phyloP scores from a whole-genome alignment of 2,888 invertebrate species.

The Phyllotreta cruciferae region DNA sequence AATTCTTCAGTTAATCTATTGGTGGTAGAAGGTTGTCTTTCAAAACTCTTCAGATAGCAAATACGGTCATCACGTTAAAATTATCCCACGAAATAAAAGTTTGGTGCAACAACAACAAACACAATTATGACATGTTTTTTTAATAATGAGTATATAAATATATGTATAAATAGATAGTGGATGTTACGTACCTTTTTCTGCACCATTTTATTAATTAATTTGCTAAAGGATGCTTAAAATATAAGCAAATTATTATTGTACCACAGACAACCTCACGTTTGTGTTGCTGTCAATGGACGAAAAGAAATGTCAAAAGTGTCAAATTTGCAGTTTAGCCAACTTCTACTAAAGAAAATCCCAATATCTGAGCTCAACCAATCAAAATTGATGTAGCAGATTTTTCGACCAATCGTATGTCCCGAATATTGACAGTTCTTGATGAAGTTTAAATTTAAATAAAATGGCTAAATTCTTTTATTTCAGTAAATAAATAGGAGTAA shows the following conservation, averaged over 20 bases:
- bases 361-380: too few relatives aligned
- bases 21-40: slow-evolving; percentile 52
- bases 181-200: slow-evolving; percentile 53
- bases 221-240: slow-evolving; percentile 42
- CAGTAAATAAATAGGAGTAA: too few relatives aligned
- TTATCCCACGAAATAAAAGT: not conserved
- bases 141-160: too few relatives aligned
- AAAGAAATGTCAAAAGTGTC: slow-evolving; percentile 14
- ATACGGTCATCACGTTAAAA: slow-evolving; percentile 47
- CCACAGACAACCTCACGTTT: slow-evolving; percentile 28
- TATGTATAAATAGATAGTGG: slow-evolving; percentile 4
- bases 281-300: slow-evolving; percentile 30
- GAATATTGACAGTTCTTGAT: too few relatives aligned
- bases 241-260: slow-evolving; percentile 33
- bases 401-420: too few relatives aligned
- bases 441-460: too few relatives aligned
- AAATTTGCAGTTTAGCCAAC: too few relatives aligned
- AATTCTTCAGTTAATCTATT: slow-evolving; percentile 38
- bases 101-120: not conserved
- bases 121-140: not conserved
- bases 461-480: too few relatives aligned
- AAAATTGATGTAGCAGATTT: too few relatives aligned
- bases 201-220: slow-evolving; percentile 49
- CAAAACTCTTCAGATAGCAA: slow-evolving; percentile 54
- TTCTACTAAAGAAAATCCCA: too few relatives aligned